A percentile compares a stretch with the other conserved stretches of the same genome.
phyloP scores from a whole-genome alignment of 1,140 invertebrate species.

The Pogonomyrmex barbatus region DNA sequence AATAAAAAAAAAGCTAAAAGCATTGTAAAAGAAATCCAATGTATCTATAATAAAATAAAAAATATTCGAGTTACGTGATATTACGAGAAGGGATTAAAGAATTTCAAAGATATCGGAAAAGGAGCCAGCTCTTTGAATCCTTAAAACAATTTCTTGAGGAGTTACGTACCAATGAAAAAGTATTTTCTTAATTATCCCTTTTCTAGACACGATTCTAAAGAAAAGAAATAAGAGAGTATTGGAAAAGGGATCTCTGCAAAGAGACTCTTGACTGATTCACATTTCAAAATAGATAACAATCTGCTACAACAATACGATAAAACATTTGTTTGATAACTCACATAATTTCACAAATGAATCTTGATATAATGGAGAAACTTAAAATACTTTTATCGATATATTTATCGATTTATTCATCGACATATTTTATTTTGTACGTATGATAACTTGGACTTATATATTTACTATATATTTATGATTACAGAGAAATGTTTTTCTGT shows the following conservation, averaged over 20 bases:
- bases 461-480: conserved; percentile 1
- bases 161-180: conserved; percentile 36
- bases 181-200: conserved; percentile 37
- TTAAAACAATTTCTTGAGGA: conserved; percentile 29
- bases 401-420: neutral
- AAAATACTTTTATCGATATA: neutral
- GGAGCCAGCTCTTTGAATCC: conserved; percentile 14
- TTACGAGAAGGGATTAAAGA: conserved; percentile 31
- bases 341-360: conserved; percentile 2
- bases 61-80: neutral
- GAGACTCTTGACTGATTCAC: conserved; percentile 25
- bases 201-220: conserved; percentile 5
- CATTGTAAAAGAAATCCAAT: conserved; percentile 7
- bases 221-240: conserved; percentile 42
- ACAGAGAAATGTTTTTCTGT: neutral
- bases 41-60: conserved; percentile 17
- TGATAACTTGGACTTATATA: neutral
- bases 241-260: conserved; percentile 21
- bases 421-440: neutral
- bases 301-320: neutral
- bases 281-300: conserved; percentile 24
- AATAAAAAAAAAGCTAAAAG: neutral
- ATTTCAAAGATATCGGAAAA: neutral
- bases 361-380: neutral
- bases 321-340: neutral